These are phyloP conservation scores for Pygoscelis antarcticus DNA, from an alignment of 2,113 vertebrate genomes.

Conservation along the genomic window DNA sequence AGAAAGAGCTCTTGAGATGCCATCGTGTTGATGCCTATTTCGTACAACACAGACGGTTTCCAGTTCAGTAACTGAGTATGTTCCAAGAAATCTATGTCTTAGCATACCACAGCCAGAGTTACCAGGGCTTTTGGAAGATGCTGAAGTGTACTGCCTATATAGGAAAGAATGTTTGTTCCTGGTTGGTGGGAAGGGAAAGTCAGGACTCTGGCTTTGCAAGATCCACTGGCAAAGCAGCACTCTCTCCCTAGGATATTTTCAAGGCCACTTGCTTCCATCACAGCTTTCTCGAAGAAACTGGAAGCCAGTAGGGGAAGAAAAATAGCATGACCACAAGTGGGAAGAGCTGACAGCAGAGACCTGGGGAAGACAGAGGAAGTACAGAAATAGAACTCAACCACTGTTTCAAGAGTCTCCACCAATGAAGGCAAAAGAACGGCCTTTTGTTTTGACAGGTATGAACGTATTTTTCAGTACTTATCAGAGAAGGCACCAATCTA, in stretches of 20 bases:
- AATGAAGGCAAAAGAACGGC: not conserved
- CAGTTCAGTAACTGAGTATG: not conserved
- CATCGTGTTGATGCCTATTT: not conserved
- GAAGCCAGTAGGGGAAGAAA: not conserved
- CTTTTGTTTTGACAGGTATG: not conserved
- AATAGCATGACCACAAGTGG: not conserved
- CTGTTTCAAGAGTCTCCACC: not conserved
- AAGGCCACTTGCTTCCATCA: not conserved
- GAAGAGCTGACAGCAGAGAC: not conserved
- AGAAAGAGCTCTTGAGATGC: not conserved
- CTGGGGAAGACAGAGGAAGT: not conserved
- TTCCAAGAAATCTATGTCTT: not conserved
- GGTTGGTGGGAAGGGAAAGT: not conserved
- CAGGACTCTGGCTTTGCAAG: not conserved
- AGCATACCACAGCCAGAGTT: not conserved
- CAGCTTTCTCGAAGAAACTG: not conserved
- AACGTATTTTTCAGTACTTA: not conserved
- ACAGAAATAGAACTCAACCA: not conserved
- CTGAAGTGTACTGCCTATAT: not conserved
- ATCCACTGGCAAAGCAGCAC: not conserved
- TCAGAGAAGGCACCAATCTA: not conserved
- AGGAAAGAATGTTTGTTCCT: not conserved
- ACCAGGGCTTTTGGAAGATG: not conserved
- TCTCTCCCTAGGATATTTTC: not conserved
- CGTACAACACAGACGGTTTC: not conserved